Conservation (phyloP, 2,113 vertebrate genomes). For the Crocuta crocuta region DNA sequence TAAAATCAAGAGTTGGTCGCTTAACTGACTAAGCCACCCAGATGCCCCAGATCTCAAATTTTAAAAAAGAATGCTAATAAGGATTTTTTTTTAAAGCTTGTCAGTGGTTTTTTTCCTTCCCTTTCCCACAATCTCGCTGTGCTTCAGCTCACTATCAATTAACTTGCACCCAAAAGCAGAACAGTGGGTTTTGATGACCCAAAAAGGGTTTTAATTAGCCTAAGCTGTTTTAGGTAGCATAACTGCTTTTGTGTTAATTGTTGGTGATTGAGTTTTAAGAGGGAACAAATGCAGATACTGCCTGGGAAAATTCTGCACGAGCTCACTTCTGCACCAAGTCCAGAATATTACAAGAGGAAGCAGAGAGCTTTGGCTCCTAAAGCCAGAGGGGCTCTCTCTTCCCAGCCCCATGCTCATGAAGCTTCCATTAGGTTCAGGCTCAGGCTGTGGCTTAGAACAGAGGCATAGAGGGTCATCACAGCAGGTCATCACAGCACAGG, state of each 20-base stretch:
- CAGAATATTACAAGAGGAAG: not conserved
- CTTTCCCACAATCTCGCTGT: not conserved
- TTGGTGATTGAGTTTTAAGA: conserved; percentile 52
- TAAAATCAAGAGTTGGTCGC: too few relatives aligned
- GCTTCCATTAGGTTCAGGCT: not conserved
- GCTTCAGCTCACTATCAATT: conserved; percentile 59
- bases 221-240: conserved; percentile 30
- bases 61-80: not conserved
- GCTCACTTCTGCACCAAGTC: not conserved
- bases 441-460: not conserved
- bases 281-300: not conserved
- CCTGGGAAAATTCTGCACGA: not conserved
- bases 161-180: conserved; percentile 51
- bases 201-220: conserved; percentile 58
- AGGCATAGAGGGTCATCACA: not conserved
- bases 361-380: not conserved
- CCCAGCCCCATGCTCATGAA: not conserved
- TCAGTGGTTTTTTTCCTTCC: not conserved
- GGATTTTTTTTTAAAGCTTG: conserved; percentile 3
- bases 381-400: not conserved
- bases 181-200: conserved; percentile 57
- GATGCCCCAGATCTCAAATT: not conserved
- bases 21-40: too few relatives aligned
- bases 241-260: conserved; percentile 15
- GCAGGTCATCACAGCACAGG: too few relatives aligned